These are phyloP conservation scores for Rissa tridactyla DNA, from an alignment of 2,113 vertebrate species.

Conservation along the genomic window DNA sequence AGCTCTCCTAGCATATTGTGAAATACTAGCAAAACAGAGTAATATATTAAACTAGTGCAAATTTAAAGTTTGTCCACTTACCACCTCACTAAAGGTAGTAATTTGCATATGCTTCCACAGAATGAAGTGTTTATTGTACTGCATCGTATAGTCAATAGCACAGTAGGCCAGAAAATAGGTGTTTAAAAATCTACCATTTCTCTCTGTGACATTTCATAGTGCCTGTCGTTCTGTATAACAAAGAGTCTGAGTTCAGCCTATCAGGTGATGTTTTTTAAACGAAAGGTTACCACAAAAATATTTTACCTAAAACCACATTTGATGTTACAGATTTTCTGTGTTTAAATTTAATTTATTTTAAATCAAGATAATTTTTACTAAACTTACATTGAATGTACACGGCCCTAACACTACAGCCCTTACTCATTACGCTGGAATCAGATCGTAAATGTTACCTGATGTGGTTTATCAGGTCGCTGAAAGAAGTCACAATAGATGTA, in stretches of 20 bases:
- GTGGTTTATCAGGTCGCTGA: conserved; percentile 88
- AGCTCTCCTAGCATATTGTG: not conserved
- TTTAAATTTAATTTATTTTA: not conserved
- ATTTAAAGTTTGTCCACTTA: not conserved
- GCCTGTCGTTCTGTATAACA: not conserved
- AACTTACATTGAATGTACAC: not conserved
- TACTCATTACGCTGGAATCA: not conserved
- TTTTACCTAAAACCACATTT: not conserved
- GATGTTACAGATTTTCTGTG: not conserved
- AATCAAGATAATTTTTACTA: not conserved
- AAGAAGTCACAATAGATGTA: conserved; percentile 99
- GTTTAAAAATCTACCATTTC: not conserved
- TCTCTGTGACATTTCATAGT: not conserved
- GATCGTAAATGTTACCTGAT: conserved; percentile 82
- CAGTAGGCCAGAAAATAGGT: not conserved
- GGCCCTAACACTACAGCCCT: not conserved
- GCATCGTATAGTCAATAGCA: not conserved
- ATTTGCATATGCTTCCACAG: not conserved
- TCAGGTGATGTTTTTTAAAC: not conserved
- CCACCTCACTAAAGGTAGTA: not conserved
- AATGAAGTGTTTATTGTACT: not conserved
- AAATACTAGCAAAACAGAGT: not conserved
- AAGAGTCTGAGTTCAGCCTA: not conserved
- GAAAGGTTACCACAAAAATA: not conserved
- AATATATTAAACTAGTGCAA: not conserved